These are phyloP conservation scores for Neuroterus valhalla DNA, from an alignment of 1,140 invertebrate genomes.

Conservation along the genomic window DNA sequence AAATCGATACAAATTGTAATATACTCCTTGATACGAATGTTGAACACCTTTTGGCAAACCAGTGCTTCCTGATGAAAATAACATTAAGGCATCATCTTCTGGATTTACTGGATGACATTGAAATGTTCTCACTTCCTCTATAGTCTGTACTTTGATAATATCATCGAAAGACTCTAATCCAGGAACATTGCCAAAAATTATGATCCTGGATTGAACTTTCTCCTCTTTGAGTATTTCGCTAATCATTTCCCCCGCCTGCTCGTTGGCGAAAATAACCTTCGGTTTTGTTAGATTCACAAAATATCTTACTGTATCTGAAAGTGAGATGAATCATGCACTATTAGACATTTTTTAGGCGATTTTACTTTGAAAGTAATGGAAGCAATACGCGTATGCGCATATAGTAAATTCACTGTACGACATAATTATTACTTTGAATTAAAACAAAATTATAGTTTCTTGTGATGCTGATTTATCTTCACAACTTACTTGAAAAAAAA, in stretches of 20 bases:
- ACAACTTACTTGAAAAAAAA: no score
- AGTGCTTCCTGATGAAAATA: constrained; percentile 61
- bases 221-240: constrained; percentile 44
- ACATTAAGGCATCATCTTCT: constrained; percentile 44
- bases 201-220: constrained; percentile 43
- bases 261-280: constrained; percentile 62
- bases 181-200: constrained; percentile 54
- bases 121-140: constrained; percentile 36
- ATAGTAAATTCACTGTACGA: no score
- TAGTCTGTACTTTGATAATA: constrained; percentile 33
- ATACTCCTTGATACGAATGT: constrained; percentile 36
- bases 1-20: not conserved
- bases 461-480: no score
- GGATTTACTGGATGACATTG: constrained; percentile 32
- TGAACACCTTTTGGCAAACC: constrained; percentile 54
- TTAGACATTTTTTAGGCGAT: no score
- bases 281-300: constrained; percentile 58
- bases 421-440: no score
- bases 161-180: constrained; percentile 39
- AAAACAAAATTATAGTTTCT: no score
- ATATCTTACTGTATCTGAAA: constrained; percentile 33
- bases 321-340: no score
- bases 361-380: no score
- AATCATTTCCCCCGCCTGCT: constrained; percentile 42
- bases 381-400: no score